These are phyloP conservation scores for Paracanthobrama guichenoti DNA, from an alignment of 2,113 vertebrate species.

Conservation along the genomic window DNA sequence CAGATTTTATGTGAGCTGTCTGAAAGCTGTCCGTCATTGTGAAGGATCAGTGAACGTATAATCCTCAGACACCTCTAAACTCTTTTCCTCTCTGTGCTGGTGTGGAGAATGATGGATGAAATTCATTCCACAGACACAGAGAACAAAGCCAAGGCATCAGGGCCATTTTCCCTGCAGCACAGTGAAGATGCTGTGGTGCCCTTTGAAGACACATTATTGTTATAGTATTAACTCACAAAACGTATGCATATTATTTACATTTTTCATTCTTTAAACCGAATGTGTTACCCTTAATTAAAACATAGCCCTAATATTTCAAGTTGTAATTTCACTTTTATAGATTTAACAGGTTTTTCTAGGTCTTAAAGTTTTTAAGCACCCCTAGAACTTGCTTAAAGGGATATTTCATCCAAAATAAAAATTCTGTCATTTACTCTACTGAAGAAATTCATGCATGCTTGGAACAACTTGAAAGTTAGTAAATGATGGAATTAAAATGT, in stretches of 20 bases:
- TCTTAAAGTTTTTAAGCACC: neutral
- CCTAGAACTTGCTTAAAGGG: neutral
- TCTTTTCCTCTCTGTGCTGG: neutral
- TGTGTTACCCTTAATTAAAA: neutral
- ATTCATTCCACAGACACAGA: slow-evolving; percentile 16
- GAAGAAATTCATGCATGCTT: too few species aligned
- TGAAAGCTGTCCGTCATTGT: neutral
- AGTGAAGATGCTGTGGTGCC: neutral
- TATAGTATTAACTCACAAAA: neutral
- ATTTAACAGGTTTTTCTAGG: neutral
- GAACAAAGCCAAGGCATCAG: neutral
- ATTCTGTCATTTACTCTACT: too few species aligned
- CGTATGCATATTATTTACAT: neutral
- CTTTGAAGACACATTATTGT: neutral
- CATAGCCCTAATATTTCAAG: neutral
- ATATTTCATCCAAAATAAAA: too few species aligned
- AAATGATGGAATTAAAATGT: too few species aligned
- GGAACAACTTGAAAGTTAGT: too few species aligned
- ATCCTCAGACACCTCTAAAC: neutral
- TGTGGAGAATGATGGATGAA: slow-evolving; percentile 28
- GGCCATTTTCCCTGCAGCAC: neutral
- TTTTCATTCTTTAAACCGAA: neutral
- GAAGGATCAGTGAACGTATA: neutral
- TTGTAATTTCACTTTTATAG: neutral
- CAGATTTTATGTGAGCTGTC: neutral